These are phyloP conservation scores for Dysidea cf. avara DNA, from an alignment of 37 sponge, comb jelly and placozoan species.

Conservation along the genomic window DNA sequence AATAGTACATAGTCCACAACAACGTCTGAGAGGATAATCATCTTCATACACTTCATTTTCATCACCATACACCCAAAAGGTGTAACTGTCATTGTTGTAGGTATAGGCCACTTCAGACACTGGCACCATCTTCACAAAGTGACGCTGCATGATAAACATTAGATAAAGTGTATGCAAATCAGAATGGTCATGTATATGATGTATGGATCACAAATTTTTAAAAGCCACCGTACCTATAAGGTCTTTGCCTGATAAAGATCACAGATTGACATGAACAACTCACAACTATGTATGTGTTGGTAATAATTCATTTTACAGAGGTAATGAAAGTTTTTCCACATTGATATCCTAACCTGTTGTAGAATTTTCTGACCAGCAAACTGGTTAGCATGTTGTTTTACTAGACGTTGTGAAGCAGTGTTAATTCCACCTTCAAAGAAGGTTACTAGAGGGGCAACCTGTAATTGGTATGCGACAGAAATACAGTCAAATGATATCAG, in stretches of 20 bases:
- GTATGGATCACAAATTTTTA: too few relatives aligned
- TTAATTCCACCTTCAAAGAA: slow-evolving; percentile 62
- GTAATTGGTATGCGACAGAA: too few relatives aligned
- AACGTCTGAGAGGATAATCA: slow-evolving; percentile 72
- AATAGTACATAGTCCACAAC: slow-evolving; percentile 82
- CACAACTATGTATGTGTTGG: too few relatives aligned
- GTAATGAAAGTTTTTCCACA: too few relatives aligned
- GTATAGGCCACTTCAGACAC: slow-evolving; percentile 44
- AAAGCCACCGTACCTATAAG: too few relatives aligned
- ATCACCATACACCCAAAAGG: slow-evolving; percentile 69
- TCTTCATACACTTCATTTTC: slow-evolving; percentile 38
- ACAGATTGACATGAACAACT: too few relatives aligned
- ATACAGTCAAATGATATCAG: too few relatives aligned
- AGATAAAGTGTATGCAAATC: too few relatives aligned
- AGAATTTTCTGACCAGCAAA: slow-evolving; percentile 59
- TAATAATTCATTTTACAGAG: too few relatives aligned
- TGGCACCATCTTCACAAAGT: slow-evolving; percentile 62
- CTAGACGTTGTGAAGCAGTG: slow-evolving; percentile 56
- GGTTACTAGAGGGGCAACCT: slow-evolving; percentile 51
- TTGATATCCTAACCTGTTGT: too few relatives aligned
- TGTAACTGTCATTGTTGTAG: slow-evolving; percentile 41
- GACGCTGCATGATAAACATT: slow-evolving; percentile 44
- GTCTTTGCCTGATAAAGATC: too few relatives aligned
- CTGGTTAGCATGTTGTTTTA: slow-evolving; percentile 35
- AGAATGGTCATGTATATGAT: too few relatives aligned